These are phyloP conservation scores for Agrochola litura DNA, from an alignment of 2,888 invertebrate genomes.

Conservation along the genomic window DNA sequence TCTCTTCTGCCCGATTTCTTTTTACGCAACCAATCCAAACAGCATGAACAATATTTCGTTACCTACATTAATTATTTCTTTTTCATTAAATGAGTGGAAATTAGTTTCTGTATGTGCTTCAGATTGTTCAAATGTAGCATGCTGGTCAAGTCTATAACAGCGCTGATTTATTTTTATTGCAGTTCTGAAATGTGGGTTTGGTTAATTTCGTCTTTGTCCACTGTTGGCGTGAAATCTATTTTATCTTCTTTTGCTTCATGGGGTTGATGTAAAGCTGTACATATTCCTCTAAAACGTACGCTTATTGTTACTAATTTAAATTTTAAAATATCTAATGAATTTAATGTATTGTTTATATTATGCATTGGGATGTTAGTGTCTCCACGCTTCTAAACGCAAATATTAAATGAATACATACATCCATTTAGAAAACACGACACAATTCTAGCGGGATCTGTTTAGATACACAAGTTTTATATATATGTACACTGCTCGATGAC, in stretches of 20 bases:
- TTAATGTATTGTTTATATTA: constrained; percentile 33
- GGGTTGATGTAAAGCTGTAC: constrained; percentile 63
- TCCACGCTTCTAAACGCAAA: constrained; percentile 48
- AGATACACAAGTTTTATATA: constrained; percentile 39
- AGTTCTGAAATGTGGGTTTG: constrained; percentile 52
- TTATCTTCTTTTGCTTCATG: constrained; percentile 52
- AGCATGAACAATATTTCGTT: constrained; percentile 57
- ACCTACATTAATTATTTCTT: constrained; percentile 54
- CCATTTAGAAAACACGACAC: constrained; percentile 43
- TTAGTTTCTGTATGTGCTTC: constrained; percentile 63
- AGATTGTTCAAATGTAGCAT: constrained; percentile 53
- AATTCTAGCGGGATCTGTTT: constrained; percentile 23
- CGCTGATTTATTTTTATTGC: constrained; percentile 42
- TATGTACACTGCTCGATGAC: constrained; percentile 45
- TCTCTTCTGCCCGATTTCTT: constrained; percentile 42
- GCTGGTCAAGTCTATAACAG: constrained; percentile 37
- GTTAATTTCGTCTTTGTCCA: constrained; percentile 47
- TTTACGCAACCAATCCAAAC: constrained; percentile 44
- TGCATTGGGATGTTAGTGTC: constrained; percentile 43
- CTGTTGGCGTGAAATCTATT: constrained; percentile 39
- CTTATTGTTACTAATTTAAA: constrained; percentile 61
- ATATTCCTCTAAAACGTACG: constrained; percentile 61
- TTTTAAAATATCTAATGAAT: constrained; percentile 31
- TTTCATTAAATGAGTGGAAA: constrained; percentile 50
- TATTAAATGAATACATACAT: constrained; percentile 38